These are phyloP conservation scores for Halcyon smyrnensis DNA, from an alignment of 2,797 vertebrate genomes.

Conservation along the genomic window DNA sequence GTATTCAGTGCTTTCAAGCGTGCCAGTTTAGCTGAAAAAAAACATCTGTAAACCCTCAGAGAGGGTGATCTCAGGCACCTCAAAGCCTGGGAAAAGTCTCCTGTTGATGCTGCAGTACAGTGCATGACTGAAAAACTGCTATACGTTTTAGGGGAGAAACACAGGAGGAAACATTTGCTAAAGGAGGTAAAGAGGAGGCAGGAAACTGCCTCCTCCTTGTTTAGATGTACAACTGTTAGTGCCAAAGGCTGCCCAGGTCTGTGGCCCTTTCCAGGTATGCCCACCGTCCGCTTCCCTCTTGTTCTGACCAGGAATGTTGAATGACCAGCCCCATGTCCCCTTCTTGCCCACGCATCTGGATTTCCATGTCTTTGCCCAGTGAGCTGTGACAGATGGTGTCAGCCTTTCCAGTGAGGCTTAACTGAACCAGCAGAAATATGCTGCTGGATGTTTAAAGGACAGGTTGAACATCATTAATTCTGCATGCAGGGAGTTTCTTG, in stretches of 20 bases:
- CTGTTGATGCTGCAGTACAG: background rate
- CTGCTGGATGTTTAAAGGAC: slow-evolving; percentile 32
- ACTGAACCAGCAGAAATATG: background rate
- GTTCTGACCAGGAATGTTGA: background rate
- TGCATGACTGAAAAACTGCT: background rate
- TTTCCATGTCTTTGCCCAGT: background rate
- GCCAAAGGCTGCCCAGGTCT: background rate
- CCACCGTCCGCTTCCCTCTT: background rate
- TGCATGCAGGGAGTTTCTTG: background rate
- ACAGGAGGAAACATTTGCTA: background rate
- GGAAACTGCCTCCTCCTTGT: background rate
- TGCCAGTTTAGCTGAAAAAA: background rate
- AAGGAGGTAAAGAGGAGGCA: background rate
- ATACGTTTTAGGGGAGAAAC: background rate
- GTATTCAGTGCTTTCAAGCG: background rate
- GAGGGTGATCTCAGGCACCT: background rate
- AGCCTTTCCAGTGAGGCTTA: background rate
- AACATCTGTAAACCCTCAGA: background rate
- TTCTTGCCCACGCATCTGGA: background rate
- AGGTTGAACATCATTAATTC: slow-evolving; percentile 24
- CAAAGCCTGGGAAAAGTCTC: background rate
- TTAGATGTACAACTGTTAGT: rapidly evolving
- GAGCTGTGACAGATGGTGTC: background rate
- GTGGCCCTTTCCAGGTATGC: background rate
- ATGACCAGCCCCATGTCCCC: no score